Evolutionary conservation across 2,113 vertebrate genomes (phyloP), one percentile per base, ranked within the genome.

Genomic region (Gymnorhina tibicen): DNA sequence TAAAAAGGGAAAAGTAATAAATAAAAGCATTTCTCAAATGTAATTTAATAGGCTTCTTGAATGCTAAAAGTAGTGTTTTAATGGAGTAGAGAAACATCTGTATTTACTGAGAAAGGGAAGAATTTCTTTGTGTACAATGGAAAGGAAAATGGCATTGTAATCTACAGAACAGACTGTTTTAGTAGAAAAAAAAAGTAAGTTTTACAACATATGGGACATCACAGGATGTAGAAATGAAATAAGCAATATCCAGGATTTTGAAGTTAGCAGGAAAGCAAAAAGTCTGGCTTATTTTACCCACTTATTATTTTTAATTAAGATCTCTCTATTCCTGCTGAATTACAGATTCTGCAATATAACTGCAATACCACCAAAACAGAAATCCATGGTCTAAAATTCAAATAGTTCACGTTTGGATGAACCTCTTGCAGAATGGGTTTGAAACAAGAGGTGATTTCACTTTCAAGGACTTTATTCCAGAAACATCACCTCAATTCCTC

Each of bases 221-320:
- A 81, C 16, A 64, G 8, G 32, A 74, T 37, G 8, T 10, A 58
- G 46, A 84, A 56, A 85, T 66, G 1, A 77, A 73, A 49, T 44
- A 56, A 77, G 2, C 2, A n/a, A 28, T 53, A 86, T 32, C 19
- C 72, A 85, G 35, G 7, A 73, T 78, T 74, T 81, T 87, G 5
- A 84, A 89, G n/a, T 66, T 32, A 56, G 0, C 2, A 21, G 42
- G 24, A 68, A 47, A 88, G 16, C 35, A 86, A 88, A 88, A 55
- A 41, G 8, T 52, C 3, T 11, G 7, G 0, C 1, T 47, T 84
- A 28, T 63, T 39, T 42, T 4, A 0, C 12, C 6, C 16, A 16
- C 15, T 35, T 69, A 32, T 6, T 78, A 35, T 68, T 81, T 93
- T 56, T 60, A 66, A 76, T 69, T 90, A 56, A 60, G 14, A 49